A percentile compares a stretch with the other conserved stretches of the same genome.
phyloP scores from a whole-genome alignment of 1,140 invertebrate genomes.

The Triops longicaudatus region DNA sequence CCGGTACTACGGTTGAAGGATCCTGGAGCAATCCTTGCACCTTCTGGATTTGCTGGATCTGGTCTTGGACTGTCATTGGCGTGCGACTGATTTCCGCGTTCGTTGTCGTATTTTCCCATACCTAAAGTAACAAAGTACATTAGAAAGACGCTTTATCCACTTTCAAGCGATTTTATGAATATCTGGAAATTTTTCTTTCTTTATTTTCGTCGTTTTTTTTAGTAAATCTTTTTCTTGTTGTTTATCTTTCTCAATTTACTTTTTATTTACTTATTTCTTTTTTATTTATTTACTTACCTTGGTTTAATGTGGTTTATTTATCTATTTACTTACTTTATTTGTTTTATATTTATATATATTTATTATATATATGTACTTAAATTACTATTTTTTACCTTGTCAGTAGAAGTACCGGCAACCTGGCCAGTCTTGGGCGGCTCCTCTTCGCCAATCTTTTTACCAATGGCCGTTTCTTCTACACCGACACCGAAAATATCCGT shows the following conservation, averaged over 20 bases:
- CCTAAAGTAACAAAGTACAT: neutral
- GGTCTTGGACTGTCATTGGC: slow-evolving; percentile 92
- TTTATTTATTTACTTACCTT: too few relatives aligned
- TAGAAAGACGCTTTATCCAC: neutral
- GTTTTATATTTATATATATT: too few relatives aligned
- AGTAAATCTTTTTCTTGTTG: too few relatives aligned
- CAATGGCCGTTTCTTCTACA: slow-evolving; percentile 96
- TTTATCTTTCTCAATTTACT: too few relatives aligned
- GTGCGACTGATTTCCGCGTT: slow-evolving; percentile 47
- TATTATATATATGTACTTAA: too few relatives aligned
- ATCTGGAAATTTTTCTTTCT: too few relatives aligned
- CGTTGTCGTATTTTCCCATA: neutral
- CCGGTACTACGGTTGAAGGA: slow-evolving; percentile 39
- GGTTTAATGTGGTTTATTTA: too few relatives aligned
- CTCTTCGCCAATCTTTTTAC: slow-evolving; percentile 96
- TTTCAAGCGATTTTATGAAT: too few relatives aligned
- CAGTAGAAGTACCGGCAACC: slow-evolving; percentile 68
- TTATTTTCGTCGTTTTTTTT: too few relatives aligned
- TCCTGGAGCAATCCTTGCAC: slow-evolving; percentile 69
- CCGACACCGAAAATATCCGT: slow-evolving; percentile 99
- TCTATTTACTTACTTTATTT: too few relatives aligned
- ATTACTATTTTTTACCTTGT: neutral
- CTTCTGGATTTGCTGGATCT: slow-evolving; percentile 93
- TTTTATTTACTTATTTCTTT: too few relatives aligned
- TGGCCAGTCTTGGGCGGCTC: slow-evolving; percentile 90